Conservation (phyloP, 2,888 invertebrate species). For the Spisula subtruncata region DNA sequence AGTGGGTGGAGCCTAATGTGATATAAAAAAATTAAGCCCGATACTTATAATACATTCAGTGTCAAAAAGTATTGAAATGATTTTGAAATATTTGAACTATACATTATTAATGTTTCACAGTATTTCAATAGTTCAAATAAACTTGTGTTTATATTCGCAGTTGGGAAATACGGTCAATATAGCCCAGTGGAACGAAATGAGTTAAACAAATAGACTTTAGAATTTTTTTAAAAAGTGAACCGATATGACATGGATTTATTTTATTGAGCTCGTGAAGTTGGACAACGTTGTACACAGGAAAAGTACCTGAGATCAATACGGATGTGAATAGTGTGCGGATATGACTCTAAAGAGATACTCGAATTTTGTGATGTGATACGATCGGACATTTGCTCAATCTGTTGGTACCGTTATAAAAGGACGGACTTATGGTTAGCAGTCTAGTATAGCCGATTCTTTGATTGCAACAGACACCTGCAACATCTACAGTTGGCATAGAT, state of each 20-base stretch:
- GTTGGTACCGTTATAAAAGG: background rate
- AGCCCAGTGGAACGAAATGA: background rate
- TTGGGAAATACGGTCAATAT: background rate
- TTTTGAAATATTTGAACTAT: constrained; percentile 1
- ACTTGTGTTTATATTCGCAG: background rate
- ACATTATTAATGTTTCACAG: background rate
- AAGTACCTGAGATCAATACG: background rate
- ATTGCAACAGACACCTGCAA: too few species aligned
- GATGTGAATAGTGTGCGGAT: background rate
- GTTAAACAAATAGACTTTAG: background rate
- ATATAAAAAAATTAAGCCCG: background rate
- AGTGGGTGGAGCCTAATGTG: background rate
- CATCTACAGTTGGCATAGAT: too few species aligned
- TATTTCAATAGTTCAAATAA: background rate
- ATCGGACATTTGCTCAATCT: background rate
- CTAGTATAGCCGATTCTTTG: background rate
- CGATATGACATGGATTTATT: background rate
- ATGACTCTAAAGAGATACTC: background rate
- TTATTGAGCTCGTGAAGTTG: background rate
- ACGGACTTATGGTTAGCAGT: background rate
- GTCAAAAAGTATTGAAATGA: background rate
- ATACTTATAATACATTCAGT: background rate
- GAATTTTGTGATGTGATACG: background rate
- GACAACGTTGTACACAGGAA: background rate
- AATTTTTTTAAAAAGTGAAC: background rate